Evolutionary conservation across 2,113 vertebrate genomes (phyloP).

Genomic region (Pluvialis apricaria): DNA sequence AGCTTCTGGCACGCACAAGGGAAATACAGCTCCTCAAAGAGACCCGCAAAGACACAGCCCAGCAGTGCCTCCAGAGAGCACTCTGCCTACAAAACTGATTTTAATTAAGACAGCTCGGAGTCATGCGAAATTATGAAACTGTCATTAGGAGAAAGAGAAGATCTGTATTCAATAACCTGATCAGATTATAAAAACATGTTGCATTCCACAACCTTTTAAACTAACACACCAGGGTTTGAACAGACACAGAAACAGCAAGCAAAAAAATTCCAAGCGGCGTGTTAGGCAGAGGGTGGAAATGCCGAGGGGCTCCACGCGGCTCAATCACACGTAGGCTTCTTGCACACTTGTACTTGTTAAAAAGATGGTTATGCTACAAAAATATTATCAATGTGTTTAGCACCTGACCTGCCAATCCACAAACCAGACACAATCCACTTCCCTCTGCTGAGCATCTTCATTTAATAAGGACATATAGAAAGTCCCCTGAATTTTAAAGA

Average conservation of each 20-base stretch:
- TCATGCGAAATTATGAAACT: not conserved
- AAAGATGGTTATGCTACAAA: not conserved
- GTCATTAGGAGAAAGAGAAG: not conserved
- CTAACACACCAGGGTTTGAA: not conserved
- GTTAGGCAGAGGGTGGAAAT: not conserved
- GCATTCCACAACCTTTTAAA: slow-evolving; percentile 7
- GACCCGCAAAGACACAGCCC: not conserved
- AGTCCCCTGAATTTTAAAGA: not conserved
- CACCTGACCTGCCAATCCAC: not conserved
- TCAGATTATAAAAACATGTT: slow-evolving; percentile 29
- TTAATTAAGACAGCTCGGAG: slow-evolving; percentile 15
- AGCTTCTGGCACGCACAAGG: not conserved
- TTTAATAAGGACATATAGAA: not conserved
- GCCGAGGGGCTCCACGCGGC: not conserved
- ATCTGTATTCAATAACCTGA: slow-evolving; percentile 42
- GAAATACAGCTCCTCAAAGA: not conserved
- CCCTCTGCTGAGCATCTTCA: accelerated
- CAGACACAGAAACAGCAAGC: not conserved
- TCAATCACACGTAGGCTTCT: accelerated
- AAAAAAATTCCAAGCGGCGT: not conserved
- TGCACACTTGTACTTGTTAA: not conserved
- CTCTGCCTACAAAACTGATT: not conserved
- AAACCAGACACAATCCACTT: not conserved
- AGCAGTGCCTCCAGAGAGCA: not conserved
- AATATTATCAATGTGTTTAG: not conserved